Evolutionary conservation across 2,888 invertebrate species (phyloP), one percentile per base, ranked within the genome.

Genomic region (Caenorhabditis virilis): DNA sequence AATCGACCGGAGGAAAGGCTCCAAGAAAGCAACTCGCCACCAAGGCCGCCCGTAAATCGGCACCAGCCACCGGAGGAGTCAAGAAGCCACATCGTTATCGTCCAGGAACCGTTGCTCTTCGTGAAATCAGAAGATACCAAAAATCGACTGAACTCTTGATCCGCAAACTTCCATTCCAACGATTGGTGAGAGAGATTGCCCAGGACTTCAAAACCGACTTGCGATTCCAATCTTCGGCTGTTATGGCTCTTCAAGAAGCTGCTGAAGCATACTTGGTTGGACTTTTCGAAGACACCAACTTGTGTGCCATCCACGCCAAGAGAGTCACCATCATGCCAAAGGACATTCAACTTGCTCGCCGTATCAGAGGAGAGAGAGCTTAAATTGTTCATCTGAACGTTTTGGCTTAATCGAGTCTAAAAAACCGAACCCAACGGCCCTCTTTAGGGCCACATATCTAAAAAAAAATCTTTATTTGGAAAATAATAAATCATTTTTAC

Each of bases 241-340:
- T 67, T 20, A 62, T 61, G 61, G 67, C 67, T 38, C 68, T 68
- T 45, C 90, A 91, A 88, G 93, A 93, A 62, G 62, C 76, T 26
- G 62, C 90, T 80, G 92, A 92, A 85, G 92, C 92, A 15, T 92
- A 92, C 85, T 87, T 94, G 77, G 93, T 93, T 57, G 93, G 94
- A 74, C 87, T 95, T 61, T 94, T 95, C 86, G 94, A 94, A 88
- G 94, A 80, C 87, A 95, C 94, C 78, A 94, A 94, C 87, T 88
- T 94, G 89, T 94, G 93, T 87, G 94, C 93, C 76, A 94, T 95
- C 85, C 94, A 95, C 84, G 94, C 94, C 80, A 94, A 94, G 87
- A 90, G 94, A 83, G 94, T 95, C 58, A 95, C 94, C 74, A 95
- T 95, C 86, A 94, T 94, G 93, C 94, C 94, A 80, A 95, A 94